Percentiles rank a stretch among this genome's conserved stretches.
Conservation (phyloP, 2,113 vertebrate species). For the Aphyosemion australe region DNA sequence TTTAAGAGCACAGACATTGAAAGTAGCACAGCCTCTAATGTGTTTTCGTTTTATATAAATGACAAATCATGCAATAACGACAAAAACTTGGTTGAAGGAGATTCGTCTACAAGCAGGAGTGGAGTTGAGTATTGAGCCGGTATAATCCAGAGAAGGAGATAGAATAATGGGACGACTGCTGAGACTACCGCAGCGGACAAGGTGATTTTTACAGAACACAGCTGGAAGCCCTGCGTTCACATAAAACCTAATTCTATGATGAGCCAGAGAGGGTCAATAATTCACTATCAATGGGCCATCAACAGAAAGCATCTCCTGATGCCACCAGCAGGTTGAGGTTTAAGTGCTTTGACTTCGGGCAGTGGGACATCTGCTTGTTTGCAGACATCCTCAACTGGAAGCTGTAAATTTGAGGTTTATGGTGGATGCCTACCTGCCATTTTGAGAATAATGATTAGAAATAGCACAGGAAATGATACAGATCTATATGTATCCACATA, state of each 20-base stretch:
- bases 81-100: not conserved
- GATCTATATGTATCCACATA: not conserved
- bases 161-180: slow-evolving; percentile 59
- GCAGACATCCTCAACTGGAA: slow-evolving; percentile 5
- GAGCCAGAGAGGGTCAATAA: slow-evolving; percentile 59
- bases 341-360: slow-evolving; percentile 60
- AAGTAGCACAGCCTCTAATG: not conserved
- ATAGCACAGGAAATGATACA: not conserved
- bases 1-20: not conserved
- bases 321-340: slow-evolving; percentile 53
- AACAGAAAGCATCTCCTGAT: slow-evolving; percentile 40
- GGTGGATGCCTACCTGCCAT: not conserved
- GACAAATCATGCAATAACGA: not conserved
- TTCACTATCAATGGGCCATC: slow-evolving; percentile 57
- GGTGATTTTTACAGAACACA: slow-evolving; percentile 54
- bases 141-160: slow-evolving; percentile 53
- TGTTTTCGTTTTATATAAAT: not conserved
- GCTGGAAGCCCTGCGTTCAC: slow-evolving; percentile 57
- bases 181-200: slow-evolving; percentile 41
- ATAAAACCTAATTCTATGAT: slow-evolving; percentile 49
- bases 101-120: not conserved
- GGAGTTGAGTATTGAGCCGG: slow-evolving; percentile 28
- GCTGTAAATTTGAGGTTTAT: slow-evolving; percentile 6
- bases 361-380: slow-evolving; percentile 47
- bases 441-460: not conserved